Evolutionary conservation across 2,888 invertebrate species (phyloP), one percentile per base, ranked within the genome.

Genomic region (Drepana falcataria): DNA sequence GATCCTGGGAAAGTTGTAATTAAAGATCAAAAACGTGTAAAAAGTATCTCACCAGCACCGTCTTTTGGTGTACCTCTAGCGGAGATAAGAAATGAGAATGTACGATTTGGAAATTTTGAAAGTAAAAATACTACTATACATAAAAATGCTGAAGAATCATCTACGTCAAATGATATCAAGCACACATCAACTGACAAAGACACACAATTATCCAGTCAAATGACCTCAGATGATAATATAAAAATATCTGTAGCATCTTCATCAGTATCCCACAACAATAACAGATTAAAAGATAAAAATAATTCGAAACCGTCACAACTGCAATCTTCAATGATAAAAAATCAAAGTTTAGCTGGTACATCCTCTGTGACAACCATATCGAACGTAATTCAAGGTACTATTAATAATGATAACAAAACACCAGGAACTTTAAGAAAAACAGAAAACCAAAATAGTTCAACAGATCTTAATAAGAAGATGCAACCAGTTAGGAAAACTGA

Each of bases 261-360:
- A 9, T 44, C 9, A 44, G 6, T 44, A 3, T 6, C 9, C 9
- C 44, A 44, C 9, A 9, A 44, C 44, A 44, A 40, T 40, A 40
- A 3, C 6, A 44, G 3, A 49, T 52, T 51, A 35, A 57, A 61
- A 58, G 60, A 53, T 52, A 44, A 56, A 48, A 52, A 47, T 5
- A 58, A 53, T 51, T 58, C 61, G n/a, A 35, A 53, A 66, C 59
- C 35, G 65, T 41, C 51, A 85, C 44, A 44, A 9, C 9, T 9
- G 9, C 3, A 3, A 9, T 44, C 44, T 77, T 65, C 73, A 76
- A 59, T 62, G 82, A 59, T 77, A 77, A 52, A 71, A 61, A 72
- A 69, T 53, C 56, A 72, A 44, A 60, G 21, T 21, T 21, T 67
- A 52, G 55, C 64, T 44, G 21, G 21, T 21, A 44, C 44, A 44